Base-by-base conservation (phyloP, 2,888 invertebrate species). In the Gnatocerus cornutus region DNA sequence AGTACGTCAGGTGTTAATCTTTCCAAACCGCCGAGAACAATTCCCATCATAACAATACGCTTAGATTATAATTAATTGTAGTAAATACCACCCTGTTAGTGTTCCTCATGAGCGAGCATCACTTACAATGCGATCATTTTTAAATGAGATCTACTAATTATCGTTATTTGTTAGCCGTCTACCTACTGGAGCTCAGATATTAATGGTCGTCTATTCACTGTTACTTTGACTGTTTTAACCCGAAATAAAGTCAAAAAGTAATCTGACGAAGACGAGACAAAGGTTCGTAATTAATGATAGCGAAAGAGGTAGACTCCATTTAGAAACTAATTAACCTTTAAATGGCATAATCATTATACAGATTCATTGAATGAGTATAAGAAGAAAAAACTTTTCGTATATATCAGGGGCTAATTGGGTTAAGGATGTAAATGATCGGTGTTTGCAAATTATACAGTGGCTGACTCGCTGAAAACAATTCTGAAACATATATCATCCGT, bases 391-490 rank as follows among this genome's bases (percentile, higher is more conserved):
- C 41, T 30, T 33, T 55, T 21, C 33, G 53, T 65, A 50, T 64
- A 70, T 74, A 74, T 76, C 77, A 75, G 68, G 72, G 62, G 71
- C 71, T 77, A 76, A 77, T 77, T 74, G 73, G 75, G 73, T 76
- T 76, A 75, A 75, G 73, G 74, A 76, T 76, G 75, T 74, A 75
- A 77, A 75, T 71, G 74, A 75, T 77, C 73, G 73, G 68, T 63
- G 55, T 69, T 69, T 45, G 75, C 73, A 77, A 77, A 76, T 77
- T 77, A 77, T 71, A 75, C 77, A 68, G 77, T 75, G 76, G 77
- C 74, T 70, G 71, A 48, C 45, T 72, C 62, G 69, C 62, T 68
- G 65, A 74, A 72, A 73, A 70, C 67, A 70, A 68, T 68, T 70
- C 65, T 50, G 55, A 63, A 27, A 61, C 59, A 73, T 75, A 72